These are phyloP conservation scores for Zaprionus ghesquierei DNA, from an alignment of 1,140 invertebrate genomes.

Conservation along the genomic window DNA sequence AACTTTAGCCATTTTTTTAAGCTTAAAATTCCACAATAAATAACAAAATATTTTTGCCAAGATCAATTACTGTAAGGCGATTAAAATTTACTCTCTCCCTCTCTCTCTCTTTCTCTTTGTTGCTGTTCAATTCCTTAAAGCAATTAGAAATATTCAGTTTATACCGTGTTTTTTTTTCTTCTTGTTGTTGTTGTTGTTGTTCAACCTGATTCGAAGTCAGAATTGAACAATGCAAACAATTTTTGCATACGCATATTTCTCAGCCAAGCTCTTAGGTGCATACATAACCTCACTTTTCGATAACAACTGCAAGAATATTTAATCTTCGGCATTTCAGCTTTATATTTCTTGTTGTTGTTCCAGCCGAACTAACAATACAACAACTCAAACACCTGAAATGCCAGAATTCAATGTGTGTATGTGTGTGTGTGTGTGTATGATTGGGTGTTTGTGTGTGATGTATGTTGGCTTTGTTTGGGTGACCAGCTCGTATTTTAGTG, in stretches of 20 bases:
- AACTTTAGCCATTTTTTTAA: neutral
- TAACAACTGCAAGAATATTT: constrained; percentile 4
- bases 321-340: constrained; percentile 1
- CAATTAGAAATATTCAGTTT: too few relatives aligned
- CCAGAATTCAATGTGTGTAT: constrained; percentile 9
- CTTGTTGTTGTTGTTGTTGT: neutral
- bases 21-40: neutral
- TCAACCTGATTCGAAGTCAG: neutral
- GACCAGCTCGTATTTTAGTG: constrained; percentile 65
- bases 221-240: neutral
- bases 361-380: constrained; percentile 25
- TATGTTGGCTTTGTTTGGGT: constrained; percentile 38
- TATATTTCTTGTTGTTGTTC: neutral
- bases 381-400: constrained; percentile 35
- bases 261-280: neutral
- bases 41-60: neutral
- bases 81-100: neutral
- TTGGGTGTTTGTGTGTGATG: constrained; percentile 16
- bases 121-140: too few relatives aligned
- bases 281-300: neutral
- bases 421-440: neutral
- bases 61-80: neutral
- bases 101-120: too few relatives aligned
- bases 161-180: too few relatives aligned
- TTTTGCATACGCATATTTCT: neutral